Base-by-base conservation (phyloP, 2,888 invertebrate species). In the Macaria liturata region DNA sequence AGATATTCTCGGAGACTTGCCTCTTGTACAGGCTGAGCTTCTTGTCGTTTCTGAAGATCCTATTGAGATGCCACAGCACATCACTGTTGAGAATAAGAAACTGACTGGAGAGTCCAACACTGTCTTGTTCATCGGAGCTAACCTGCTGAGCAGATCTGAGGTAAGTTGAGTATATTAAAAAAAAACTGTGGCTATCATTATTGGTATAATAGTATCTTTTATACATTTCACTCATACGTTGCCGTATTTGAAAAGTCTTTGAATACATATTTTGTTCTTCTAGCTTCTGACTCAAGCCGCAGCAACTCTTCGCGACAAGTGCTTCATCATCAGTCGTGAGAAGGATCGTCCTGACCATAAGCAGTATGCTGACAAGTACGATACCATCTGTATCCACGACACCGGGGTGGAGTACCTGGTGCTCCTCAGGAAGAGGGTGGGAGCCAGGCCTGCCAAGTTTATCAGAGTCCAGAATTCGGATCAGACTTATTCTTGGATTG, bases 11-110 rank as follows among this genome's bases (percentile, higher is more conserved):
- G 94, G 93, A 48, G 95, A 96, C 69, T 78, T 95, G 43, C 96
- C 96, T 0, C 76, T 95, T 8, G 92, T 96, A 3, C 95, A 95
- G 68, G 94, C 95, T 0, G 95, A 95, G 49, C 85, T 95, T 0
- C 84, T 92, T 51, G 80, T 96, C 0, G 75, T 95, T 61, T 84
- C 89, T 31, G 92, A 93, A 49, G 90, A 92, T 1, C 74, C 92
- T 1, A 67, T 89, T 9, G 85, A 92, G 46, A 75, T 94, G 67
- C 88, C 93, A 0, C 67, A 83, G 0, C 81, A 88, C 37, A 86
- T 96, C 0, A 92, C 91, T 3, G 86, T 95, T 0, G 93, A 94
- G 64, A 94, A 95, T 53, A 94, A 93, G 61, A 94, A 94, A 68
- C 46, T 95, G 0, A 68, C 83, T n/a, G 81, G 84, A 6, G 94